These are phyloP conservation scores for Caenorhabditis angaria DNA, from an alignment of 2,888 invertebrate species.

Conservation along the genomic window DNA sequence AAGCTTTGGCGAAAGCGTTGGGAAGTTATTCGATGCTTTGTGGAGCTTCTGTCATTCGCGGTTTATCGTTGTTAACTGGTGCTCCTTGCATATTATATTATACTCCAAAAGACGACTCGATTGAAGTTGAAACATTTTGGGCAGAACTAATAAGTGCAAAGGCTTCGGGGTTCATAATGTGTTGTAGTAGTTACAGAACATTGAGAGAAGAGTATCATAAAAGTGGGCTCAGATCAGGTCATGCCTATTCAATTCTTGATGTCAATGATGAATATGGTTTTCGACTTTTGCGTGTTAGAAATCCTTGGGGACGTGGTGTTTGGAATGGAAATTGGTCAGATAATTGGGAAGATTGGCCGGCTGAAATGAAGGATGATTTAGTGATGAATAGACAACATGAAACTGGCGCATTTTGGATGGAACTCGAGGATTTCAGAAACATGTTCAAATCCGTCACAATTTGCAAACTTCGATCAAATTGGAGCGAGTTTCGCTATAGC, in stretches of 20 bases:
- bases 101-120: constrained; percentile 6
- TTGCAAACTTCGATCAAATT: constrained; percentile 28
- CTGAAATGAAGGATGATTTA: constrained; percentile 16
- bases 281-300: constrained; percentile 83
- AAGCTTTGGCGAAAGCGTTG: constrained; percentile 95
- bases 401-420: constrained; percentile 97
- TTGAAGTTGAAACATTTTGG: constrained; percentile 87
- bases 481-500: constrained; percentile 24
- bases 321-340: constrained; percentile 96
- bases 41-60: constrained; percentile 94
- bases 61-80: constrained; percentile 87
- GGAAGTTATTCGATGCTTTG: constrained; percentile 96
- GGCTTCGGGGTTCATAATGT: constrained; percentile 66
- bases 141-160: constrained; percentile 87
- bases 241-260: constrained; percentile 96
- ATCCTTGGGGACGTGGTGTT: constrained; percentile 98
- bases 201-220: constrained; percentile 76
- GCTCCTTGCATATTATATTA: constrained; percentile 24
- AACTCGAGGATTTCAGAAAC: constrained; percentile 89
- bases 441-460: constrained; percentile 81
- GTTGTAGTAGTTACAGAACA: constrained; percentile 24
- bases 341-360: constrained; percentile 76
- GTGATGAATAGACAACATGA: constrained; percentile 14
- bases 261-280: constrained; percentile 82
- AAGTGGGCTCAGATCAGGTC: constrained; percentile 88